Percentiles rank a stretch among this genome's conserved stretches.
Conservation (phyloP, 2,113 vertebrate species). For the Ptychochromis oligacanthus region DNA sequence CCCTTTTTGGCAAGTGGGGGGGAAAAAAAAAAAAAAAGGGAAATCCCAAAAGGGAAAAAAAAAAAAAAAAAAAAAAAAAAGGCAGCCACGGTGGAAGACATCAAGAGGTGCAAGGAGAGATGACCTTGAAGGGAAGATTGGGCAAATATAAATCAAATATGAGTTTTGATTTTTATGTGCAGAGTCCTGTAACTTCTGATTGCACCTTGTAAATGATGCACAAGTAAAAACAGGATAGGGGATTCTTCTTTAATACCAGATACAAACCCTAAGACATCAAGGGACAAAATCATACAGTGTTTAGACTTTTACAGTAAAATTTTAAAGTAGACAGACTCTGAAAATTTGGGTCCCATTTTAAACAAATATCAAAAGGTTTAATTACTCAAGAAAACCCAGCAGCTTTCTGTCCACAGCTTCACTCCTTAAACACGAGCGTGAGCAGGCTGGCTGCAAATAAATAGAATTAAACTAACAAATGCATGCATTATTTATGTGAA, state of each 20-base stretch:
- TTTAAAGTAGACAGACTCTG: too few relatives aligned
- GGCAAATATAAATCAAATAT: background rate
- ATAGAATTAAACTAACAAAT: background rate
- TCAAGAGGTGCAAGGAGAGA: background rate
- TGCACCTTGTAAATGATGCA: background rate
- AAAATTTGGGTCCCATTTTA: background rate
- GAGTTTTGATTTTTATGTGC: background rate
- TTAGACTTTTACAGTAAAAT: background rate
- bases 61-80: too few relatives aligned
- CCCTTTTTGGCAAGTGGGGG: background rate
- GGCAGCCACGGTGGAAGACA: rapidly evolving
- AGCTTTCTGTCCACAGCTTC: background rate
- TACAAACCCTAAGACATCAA: background rate
- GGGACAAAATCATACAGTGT: background rate
- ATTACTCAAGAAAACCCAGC: background rate
- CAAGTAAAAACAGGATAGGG: background rate
- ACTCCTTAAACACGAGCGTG: background rate
- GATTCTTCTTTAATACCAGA: background rate
- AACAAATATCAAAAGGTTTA: background rate
- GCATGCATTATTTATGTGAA: background rate
- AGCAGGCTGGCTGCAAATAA: background rate
- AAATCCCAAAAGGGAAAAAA: background rate
- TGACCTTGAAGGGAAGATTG: background rate
- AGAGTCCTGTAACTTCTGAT: background rate
- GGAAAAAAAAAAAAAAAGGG: background rate